Evolutionary conservation across 2,113 vertebrate species (phyloP), one percentile per base, ranked within the genome.

Genomic region (Apus apus): DNA sequence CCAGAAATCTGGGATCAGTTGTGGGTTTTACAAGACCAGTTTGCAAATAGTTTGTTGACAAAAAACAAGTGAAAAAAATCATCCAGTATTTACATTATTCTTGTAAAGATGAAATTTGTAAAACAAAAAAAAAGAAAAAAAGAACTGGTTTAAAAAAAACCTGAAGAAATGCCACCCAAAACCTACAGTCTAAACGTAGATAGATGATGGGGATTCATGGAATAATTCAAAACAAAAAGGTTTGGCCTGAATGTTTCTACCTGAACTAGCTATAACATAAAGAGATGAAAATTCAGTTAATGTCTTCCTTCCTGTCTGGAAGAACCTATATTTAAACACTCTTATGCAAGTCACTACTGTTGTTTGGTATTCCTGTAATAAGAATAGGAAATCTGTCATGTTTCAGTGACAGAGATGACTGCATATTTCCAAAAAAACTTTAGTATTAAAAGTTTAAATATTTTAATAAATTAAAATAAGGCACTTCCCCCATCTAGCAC

Each of bases 141-240:
- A 56, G 22, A 89, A 54, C 2, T 58, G 8, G 2, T 29, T 71
- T 40, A 45, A 18, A 15, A 56, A 56, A 17, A 20, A 32, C 32
- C 0, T 20, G 12, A 43, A 43, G 5, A 43, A 43, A 43, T 14
- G 40, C 21, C 9, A 12, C 11, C 6, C 4, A 61, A 5, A 46
- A 50, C 36, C 32, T 60, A 5, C 57, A 11, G 26, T 75, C 16
- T 64, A 1, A 61, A 40, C 34, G 8, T n/a, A 67, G 27, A 74
- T 1, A 67, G 32, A 74, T 1, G 1, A 5, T 21, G 6, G 20
- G 4, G 1, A 3, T 36, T 95, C 34, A 56, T 25, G 29, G 15
- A 18, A 40, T n/a, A 19, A 46, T 67, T 80, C 14, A 56, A 43
- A 95, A 51, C 25, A 26, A 32, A 58, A 70, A 58, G 3, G 17